Evolutionary conservation across 1,140 invertebrate species (phyloP), one percentile per base, ranked within the genome.

Genomic region (Diabrotica virgifera): DNA sequence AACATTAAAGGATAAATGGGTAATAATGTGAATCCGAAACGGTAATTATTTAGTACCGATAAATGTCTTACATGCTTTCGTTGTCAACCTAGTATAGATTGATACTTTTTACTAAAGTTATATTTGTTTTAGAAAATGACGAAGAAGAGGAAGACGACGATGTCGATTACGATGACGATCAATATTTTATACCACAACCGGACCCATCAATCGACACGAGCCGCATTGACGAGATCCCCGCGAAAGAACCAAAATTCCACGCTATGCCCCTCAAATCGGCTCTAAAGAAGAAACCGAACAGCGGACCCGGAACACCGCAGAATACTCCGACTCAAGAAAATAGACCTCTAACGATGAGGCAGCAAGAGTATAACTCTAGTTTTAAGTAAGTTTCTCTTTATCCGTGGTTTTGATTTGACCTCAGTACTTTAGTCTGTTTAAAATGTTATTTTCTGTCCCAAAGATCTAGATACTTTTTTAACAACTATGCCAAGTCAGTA

Each of bases 241-340:
- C 93, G 61, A 93, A 93, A 80, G 92, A 94, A 81, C 91, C 91
- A 12, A 87, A 89, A 74, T 89, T 92, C 77, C 90, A 94, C 82
- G 93, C 92, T 63, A 87, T 94, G 81, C 93, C 93, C 63, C 84
- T 94, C 54, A 96, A 96, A 77, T 94, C 92, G 24, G 93, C 93
- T n/a, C 83, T 95, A 51, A 95, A 95, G 82, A 96, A 95, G 77
- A 78, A 83, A 71, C 84, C 79, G 61, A 81, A 84, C 72, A 87
- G 81, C 74, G 84, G 80, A 8, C 83, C 81, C 70, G 87, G 80
- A 65, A 90, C 83, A 58, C 87, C 82, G 66, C 85, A 82, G 79
- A 87, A 78, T 80, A 90, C 89, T 62, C 92, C 90, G 51, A 93
- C 90, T n/a, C 90, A 91, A 73, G 88, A 89, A 71, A 87, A 86